Evolutionary conservation across 2,113 vertebrate species (phyloP).

Genomic region (Crotalus tigris): DNA sequence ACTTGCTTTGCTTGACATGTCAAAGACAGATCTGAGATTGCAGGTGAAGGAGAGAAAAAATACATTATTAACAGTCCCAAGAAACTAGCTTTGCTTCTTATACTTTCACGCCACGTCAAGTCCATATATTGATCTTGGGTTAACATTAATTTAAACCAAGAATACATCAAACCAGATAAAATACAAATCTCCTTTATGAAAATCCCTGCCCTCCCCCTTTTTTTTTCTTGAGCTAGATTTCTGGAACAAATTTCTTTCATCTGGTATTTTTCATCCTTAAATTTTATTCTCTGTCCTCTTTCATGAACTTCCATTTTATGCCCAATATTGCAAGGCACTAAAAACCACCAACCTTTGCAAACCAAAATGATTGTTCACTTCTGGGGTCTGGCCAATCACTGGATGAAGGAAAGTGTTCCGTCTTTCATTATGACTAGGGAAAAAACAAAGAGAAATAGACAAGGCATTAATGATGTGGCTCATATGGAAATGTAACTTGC

Average conservation of each 20-base stretch:
- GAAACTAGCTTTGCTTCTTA: neutral
- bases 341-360: constrained; percentile 72
- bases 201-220: neutral
- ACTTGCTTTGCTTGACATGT: constrained; percentile 83
- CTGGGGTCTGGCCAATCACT: constrained; percentile 78
- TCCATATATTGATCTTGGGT: accelerated
- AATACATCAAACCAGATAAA: neutral
- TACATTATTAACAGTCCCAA: neutral
- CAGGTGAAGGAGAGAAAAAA: neutral
- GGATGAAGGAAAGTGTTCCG: constrained; percentile 80
- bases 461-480: neutral
- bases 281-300: neutral
- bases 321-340: accelerated
- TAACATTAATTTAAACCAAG: neutral
- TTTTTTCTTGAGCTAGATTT: neutral
- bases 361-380: constrained; percentile 71
- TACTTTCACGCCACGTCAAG: accelerated
- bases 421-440: constrained; percentile 86
- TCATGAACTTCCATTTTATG: neutral
- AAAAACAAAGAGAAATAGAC: accelerated
- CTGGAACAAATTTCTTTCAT: neutral
- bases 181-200: neutral
- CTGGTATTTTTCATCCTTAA: neutral
- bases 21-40: constrained; percentile 67
- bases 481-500: neutral